phyloP scores from a whole-genome alignment of 2,113 vertebrate species.

The Elachura formosa region DNA sequence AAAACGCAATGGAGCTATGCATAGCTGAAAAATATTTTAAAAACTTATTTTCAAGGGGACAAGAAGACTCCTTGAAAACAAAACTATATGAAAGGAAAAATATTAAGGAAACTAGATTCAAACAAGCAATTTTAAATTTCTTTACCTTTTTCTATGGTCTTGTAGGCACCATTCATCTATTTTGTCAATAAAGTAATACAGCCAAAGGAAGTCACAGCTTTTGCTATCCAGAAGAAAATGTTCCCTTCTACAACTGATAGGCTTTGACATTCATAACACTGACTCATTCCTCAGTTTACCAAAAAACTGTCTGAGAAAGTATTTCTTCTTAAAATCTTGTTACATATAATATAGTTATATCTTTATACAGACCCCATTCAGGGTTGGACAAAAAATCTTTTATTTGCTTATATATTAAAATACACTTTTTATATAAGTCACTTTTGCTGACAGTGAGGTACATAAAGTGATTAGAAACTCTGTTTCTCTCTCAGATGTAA shows the following conservation, averaged over 20 bases:
- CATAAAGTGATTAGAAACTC: no score
- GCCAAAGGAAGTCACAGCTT: neutral
- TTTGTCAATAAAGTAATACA: neutral
- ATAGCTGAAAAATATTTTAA: neutral
- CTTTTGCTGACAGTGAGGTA: neutral
- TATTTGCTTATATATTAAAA: neutral
- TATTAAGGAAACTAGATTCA: neutral
- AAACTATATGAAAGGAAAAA: neutral
- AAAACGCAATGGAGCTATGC: neutral
- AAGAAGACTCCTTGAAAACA: no score
- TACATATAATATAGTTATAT: neutral
- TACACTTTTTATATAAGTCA: neutral
- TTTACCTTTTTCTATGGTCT: neutral
- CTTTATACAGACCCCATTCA: neutral
- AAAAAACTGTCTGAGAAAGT: neutral
- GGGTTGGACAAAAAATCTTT: neutral
- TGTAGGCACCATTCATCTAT: neutral
- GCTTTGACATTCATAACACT: neutral
- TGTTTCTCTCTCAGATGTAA: neutral
- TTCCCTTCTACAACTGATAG: neutral
- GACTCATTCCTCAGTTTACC: slow-evolving; percentile 3
- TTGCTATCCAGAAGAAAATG: neutral
- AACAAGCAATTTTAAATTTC: neutral
- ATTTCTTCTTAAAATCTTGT: slow-evolving; percentile 9
- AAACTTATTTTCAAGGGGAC: neutral